A percentile compares a stretch with the other conserved stretches of the same genome.
These are phyloP conservation scores for Spongia lamella DNA, from an alignment of 37 sponge, comb jelly and placozoan genomes.

Conservation along the genomic window DNA sequence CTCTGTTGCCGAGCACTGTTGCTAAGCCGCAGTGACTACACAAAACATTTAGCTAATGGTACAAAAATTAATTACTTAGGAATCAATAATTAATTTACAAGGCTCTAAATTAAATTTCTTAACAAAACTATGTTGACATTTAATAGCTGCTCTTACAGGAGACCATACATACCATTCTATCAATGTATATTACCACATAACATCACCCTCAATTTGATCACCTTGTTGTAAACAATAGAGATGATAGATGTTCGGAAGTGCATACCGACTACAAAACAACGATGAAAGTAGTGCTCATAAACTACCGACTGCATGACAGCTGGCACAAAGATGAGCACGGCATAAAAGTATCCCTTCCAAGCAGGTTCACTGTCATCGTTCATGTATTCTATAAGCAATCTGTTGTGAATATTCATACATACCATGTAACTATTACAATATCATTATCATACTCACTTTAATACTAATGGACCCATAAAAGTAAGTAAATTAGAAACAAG, in stretches of 20 bases:
- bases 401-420: too few species aligned
- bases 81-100: too few species aligned
- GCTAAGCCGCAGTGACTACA: constrained; percentile 77
- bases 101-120: too few species aligned
- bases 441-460: constrained; percentile 57
- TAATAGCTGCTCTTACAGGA: too few species aligned
- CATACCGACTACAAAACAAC: constrained; percentile 72
- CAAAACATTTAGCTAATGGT: too few species aligned
- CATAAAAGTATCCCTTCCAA: constrained; percentile 86
- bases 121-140: too few species aligned
- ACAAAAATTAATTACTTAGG: too few species aligned
- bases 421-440: too few species aligned
- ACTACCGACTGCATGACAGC: constrained; percentile 74
- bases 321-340: constrained; percentile 67
- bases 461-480: constrained; percentile 79
- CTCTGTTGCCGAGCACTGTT: constrained; percentile 66
- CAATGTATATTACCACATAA: too few species aligned
- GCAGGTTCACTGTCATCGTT: constrained; percentile 29
- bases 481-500: constrained; percentile 55
- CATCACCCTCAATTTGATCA: not conserved
- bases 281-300: constrained; percentile 85
- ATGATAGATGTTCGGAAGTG: constrained; percentile 69
- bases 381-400: constrained; percentile 66
- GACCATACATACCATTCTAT: too few species aligned
- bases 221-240: constrained; percentile 78